Evolutionary conservation across 2,113 vertebrate species (phyloP).

Genomic region (Podocnemis expansa): DNA sequence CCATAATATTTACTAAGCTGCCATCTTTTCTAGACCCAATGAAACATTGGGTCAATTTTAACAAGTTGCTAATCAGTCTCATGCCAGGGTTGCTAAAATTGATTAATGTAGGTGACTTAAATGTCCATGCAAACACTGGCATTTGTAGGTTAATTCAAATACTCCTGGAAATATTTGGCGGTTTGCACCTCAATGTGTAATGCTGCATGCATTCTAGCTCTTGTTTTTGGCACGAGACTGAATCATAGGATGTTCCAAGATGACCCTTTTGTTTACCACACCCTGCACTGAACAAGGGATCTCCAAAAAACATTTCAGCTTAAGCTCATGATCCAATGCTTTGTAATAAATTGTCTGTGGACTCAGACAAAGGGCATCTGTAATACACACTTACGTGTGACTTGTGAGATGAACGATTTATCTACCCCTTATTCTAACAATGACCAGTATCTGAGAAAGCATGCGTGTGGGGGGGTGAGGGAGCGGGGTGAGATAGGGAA

Average conservation of each 20-base stretch:
- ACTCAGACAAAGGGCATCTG: too few species aligned
- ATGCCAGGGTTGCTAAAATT: neutral
- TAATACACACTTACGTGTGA: neutral
- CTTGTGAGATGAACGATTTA: too few species aligned
- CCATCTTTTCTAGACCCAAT: neutral
- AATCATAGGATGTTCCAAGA: too few species aligned
- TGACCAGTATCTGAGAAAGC: neutral
- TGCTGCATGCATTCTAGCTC: neutral
- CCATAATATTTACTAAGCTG: neutral
- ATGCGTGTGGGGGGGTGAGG: too few species aligned
- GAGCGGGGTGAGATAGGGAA: too few species aligned
- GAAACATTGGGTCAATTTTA: neutral
- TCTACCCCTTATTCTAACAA: neutral
- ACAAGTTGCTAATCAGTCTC: neutral
- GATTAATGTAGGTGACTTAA: neutral
- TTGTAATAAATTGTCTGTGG: too few species aligned
- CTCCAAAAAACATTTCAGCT: too few species aligned
- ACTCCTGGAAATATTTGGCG: neutral
- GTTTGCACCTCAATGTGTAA: neutral
- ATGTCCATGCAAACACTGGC: neutral
- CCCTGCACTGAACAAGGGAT: too few species aligned
- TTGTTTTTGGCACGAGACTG: too few species aligned
- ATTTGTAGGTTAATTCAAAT: neutral
- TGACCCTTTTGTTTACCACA: too few species aligned
- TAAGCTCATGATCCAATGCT: too few species aligned